Evolutionary conservation across 2,797 vertebrate species (phyloP).

Genomic region (Cynodonichthys magdalenae): DNA sequence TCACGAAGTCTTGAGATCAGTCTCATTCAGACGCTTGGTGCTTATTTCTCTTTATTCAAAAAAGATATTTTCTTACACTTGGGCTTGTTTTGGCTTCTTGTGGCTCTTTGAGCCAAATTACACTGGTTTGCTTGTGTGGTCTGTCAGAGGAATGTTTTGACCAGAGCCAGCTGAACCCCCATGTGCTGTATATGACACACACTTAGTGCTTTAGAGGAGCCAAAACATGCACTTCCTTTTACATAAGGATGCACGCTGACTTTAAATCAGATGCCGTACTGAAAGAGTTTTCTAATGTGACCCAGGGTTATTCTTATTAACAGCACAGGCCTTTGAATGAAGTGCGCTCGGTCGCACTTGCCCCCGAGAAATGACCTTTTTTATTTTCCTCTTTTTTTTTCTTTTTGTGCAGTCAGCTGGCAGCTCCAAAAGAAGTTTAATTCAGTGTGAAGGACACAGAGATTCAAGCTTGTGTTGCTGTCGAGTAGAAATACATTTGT

Average conservation of each 20-base stretch:
- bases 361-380: conserved; percentile 31
- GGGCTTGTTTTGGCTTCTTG: conserved; percentile 63
- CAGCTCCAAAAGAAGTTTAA: conserved; percentile 23
- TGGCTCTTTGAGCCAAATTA: conserved; percentile 47
- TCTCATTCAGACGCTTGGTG: conserved; percentile 32
- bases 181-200: conserved; percentile 58
- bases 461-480: conserved; percentile 7
- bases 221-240: conserved; percentile 32
- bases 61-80: conserved; percentile 17
- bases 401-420: conserved; percentile 5
- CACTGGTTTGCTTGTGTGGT: conserved; percentile 74
- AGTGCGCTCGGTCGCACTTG: conserved; percentile 26
- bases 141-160: conserved; percentile 75
- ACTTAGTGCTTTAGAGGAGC: conserved; percentile 50
- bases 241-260: conserved; percentile 44
- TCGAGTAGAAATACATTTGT: conserved; percentile 15
- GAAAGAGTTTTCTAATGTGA: conserved; percentile 43
- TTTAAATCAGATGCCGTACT: conserved; percentile 52
- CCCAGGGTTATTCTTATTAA: conserved; percentile 35
- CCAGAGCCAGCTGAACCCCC: conserved; percentile 63
- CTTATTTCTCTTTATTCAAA: conserved; percentile 12
- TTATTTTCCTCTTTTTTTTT: no score
- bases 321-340: conserved; percentile 42
- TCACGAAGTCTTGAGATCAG: conserved; percentile 31
- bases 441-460: conserved; percentile 1